Evolutionary conservation across 2,888 invertebrate species (phyloP), one percentile per base, ranked within the genome.

Genomic region (Amphipyra berbera): DNA sequence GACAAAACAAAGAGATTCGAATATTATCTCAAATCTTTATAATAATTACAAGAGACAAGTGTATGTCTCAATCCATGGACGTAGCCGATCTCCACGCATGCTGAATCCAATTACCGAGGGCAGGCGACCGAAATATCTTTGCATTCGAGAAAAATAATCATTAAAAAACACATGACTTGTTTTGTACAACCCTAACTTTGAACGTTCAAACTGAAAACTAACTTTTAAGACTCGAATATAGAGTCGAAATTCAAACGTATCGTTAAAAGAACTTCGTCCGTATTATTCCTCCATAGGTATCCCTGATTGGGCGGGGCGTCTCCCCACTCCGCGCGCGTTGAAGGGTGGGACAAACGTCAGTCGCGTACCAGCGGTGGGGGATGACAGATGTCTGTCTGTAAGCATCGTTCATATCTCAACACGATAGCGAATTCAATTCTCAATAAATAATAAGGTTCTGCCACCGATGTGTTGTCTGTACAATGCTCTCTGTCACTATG

Each of bases 21-120:
- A 83, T 85, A 82, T 88, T 91, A 94, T 94, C 93, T 87, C 77
- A 79, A 83, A 93, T 93, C 93, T 92, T 91, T 90, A 91, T 92
- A 94, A 93, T 94, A 93, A 94, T 94, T 92, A 92, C 90, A 87
- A 85, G 84, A 79, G 90, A 90, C 90, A 85, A 75, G 73, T 82
- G 82, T 85, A 94, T 89, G 89, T 88, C 94, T 94, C 92, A 94
- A 94, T 94, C 88, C 82, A 65, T 53, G 66, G 76, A 71, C 66
- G 77, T 61, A 14, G 68, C 64, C 63, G 61, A 67, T 69, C 66
- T 65, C 71, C 81, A 83, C 85, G 84, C 84, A 81, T 81, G 82
- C 85, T 82, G 88, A 87, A 87, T 88, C 92, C 93, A 94, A 93
- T 93, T 93, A 93, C 89, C 78, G 83, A 74, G 76, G 68, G 79